phyloP scores from a whole-genome alignment of 2,113 vertebrate genomes.

The Regulus satrapa region DNA sequence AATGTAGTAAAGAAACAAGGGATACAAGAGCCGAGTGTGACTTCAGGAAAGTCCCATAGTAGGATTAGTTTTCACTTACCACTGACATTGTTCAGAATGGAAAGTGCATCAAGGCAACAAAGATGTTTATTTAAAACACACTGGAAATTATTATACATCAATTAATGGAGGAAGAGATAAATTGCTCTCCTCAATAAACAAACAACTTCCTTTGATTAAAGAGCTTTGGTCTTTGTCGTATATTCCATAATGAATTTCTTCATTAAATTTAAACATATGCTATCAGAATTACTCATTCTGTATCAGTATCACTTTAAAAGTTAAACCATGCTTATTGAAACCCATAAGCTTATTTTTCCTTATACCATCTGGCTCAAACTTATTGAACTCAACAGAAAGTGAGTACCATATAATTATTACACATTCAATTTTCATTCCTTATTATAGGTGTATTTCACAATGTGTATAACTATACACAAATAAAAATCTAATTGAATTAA shows the following conservation, averaged over 20 bases:
- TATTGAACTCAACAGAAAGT: background rate
- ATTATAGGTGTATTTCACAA: background rate
- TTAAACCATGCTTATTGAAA: background rate
- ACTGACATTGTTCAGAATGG: background rate
- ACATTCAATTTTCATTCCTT: background rate
- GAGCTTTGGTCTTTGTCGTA: background rate
- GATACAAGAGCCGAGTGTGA: background rate
- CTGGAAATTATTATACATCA: background rate
- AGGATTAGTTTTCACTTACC: background rate
- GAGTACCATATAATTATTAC: background rate
- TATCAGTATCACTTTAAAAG: background rate
- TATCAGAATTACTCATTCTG: conserved; percentile 22
- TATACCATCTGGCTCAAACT: background rate
- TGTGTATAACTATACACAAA: background rate
- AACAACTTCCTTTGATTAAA: background rate
- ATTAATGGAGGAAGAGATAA: background rate
- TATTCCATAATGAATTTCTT: background rate
- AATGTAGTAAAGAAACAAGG: background rate
- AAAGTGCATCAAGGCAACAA: background rate
- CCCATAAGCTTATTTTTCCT: background rate
- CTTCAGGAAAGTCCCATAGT: background rate
- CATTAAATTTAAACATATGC: conserved; percentile 38
- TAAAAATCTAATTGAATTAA: conserved; percentile 16
- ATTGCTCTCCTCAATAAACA: background rate
- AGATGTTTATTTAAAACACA: background rate